phyloP scores from a whole-genome alignment of 2,113 vertebrate species.

The Rhizomys pruinosus region DNA sequence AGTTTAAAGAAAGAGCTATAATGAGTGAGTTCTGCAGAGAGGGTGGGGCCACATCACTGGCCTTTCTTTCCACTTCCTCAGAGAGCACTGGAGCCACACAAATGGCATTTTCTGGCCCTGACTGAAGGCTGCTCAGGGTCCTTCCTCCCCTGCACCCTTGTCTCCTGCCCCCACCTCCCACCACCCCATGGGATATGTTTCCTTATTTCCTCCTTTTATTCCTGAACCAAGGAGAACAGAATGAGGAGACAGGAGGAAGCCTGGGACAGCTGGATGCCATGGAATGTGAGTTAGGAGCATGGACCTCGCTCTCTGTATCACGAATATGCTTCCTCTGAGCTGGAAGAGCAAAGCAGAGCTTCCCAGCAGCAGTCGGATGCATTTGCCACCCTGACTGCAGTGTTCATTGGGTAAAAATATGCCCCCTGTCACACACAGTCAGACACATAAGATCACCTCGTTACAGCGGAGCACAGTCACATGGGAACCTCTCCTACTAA shows the following conservation, averaged over 20 bases:
- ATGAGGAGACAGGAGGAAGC: constrained; percentile 67
- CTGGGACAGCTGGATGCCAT: constrained; percentile 59
- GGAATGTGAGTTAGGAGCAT: constrained; percentile 51
- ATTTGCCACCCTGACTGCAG: not conserved
- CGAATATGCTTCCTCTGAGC: constrained; percentile 3
- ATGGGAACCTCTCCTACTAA: not conserved
- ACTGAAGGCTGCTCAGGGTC: constrained; percentile 61
- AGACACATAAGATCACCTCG: not conserved
- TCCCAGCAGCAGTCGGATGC: not conserved
- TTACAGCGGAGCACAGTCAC: not conserved
- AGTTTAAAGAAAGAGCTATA: constrained; percentile 87
- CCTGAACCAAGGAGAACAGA: constrained; percentile 64
- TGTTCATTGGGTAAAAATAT: not conserved
- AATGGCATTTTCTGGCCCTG: constrained; percentile 76
- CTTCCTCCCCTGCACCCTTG: not conserved
- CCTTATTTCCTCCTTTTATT: constrained; percentile 74
- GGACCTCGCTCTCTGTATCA: constrained; percentile 60
- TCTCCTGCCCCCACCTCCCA: not conserved
- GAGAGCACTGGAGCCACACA: constrained; percentile 68
- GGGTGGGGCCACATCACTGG: constrained; percentile 48
- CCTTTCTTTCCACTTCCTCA: constrained; percentile 76
- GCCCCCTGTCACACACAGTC: not conserved
- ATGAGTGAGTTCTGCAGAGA: constrained; percentile 75
- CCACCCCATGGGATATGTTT: constrained; percentile 47
- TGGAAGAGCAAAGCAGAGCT: constrained; percentile 45